Base-by-base conservation (phyloP, 2,888 invertebrate species). In the Cotesia congregata region DNA sequence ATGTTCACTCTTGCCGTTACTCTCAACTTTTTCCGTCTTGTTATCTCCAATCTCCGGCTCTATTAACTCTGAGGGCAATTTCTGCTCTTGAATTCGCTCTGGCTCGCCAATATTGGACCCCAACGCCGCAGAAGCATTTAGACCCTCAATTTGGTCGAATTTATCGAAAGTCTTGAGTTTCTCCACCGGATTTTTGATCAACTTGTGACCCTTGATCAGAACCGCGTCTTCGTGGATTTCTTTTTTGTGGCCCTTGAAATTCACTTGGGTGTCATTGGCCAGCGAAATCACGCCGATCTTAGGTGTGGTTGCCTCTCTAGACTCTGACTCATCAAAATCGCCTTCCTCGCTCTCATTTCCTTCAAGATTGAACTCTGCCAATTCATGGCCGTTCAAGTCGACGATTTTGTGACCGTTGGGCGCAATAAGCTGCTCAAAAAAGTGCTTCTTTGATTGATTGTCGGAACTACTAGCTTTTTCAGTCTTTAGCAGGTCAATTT, bases 191-290 rank as follows among this genome's bases (percentile, higher is more conserved):
- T 78, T 80, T 12, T 61, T 76, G 50, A 61, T 71, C n/a, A 12
- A 71, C 75, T n/a, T 20, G 9, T 75, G 69, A 3, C 20, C 59
- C 12, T 69, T 1, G 15, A 68, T 77, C 75, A 72, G 80, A 67
- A 81, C 6, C 15, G 20, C 67, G 6, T 71, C 67, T 6, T 83
- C 77, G 62, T 72, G 72, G 1, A 67, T 50, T 39, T 59, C 72
- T 71, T 76, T 65, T 61, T 62, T 71, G 5, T 41, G 7, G 9
- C 20, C 60, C 30, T 75, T 78, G 65, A 84, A 81, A 78, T 86
- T 86, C 3, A 88, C 87, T 70, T 83, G 78, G 1, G 87, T 88
- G 75, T 88, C 88, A 40, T 86, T 85, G 7, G 81, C 79, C 15
- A 87, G 72, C n/a, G 87, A 88, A 17, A 85, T 78, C 6, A 78